Evolutionary conservation across 1,140 invertebrate genomes (phyloP), one percentile per base, ranked within the genome.

Genomic region (Phocides pigmalion): DNA sequence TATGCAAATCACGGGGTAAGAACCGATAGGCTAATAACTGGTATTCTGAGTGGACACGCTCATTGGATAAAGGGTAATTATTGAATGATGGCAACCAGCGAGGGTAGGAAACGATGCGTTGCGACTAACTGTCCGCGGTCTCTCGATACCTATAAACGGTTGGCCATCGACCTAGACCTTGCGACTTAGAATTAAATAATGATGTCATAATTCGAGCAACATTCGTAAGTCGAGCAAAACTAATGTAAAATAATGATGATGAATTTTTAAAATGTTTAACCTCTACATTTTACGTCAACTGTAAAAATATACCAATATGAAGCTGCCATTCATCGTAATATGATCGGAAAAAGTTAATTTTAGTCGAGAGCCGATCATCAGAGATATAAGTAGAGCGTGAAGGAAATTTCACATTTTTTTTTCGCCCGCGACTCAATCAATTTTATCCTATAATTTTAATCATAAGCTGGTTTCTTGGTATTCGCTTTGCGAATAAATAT

Each of bases 51-150:
- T 35, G 56, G 56, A 61, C 59, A 63, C 46, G 47, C 41, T 39
- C 39, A 62, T 66, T 51, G 61, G 20, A 28, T 32, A 22, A 39
- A 35, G 19, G 32, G 65, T 72, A 76, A 79, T 77, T 81, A 79
- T 76, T 73, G 62, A 61, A 54, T 64, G 68, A 74, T 73, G 62
- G 51, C 54, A 49, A 47, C 32, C 66, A 39, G 32, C 44, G 72
- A 76, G 74, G 76, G 76, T 71, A 79, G 74, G 76, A 78, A 84
- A 74, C 82, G 77, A 80, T 78, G 82, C 84, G 76, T 79, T 62
- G 25, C 58, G 63, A 53, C 51, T 81, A 81, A 81, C 74, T 76
- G 77, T 76, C 59, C 53, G 56, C 35, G 19, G 35, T 22, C 19
- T 39, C 17, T 49, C 42, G 28, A 15, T 11, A 32, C 44, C 47